These are phyloP conservation scores for Hozukius guyotensis DNA, from an alignment of 2,797 vertebrate species.

Conservation along the genomic window DNA sequence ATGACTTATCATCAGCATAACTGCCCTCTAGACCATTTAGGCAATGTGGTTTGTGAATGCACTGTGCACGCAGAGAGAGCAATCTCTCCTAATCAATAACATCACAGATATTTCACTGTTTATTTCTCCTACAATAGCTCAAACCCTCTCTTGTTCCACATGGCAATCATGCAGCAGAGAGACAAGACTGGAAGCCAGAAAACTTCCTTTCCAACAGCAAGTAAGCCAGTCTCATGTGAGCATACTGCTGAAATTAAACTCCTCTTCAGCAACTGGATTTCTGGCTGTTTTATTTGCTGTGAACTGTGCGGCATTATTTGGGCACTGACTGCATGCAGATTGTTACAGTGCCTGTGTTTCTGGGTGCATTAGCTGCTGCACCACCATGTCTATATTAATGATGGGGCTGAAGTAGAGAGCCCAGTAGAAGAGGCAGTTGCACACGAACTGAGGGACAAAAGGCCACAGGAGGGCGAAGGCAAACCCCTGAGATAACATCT, in stretches of 20 bases:
- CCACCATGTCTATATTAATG: slow-evolving; percentile 93
- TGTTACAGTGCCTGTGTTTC: slow-evolving; percentile 86
- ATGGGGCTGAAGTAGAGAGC: slow-evolving; percentile 93
- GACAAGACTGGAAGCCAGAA: slow-evolving; percentile 24
- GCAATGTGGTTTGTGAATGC: slow-evolving; percentile 55
- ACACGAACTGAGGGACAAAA: slow-evolving; percentile 92
- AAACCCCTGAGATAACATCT: slow-evolving; percentile 89
- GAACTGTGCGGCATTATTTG: neutral
- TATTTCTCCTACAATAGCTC: slow-evolving; percentile 3
- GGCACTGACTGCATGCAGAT: slow-evolving; percentile 15
- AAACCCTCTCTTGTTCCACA: neutral
- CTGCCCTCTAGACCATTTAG: slow-evolving; percentile 27
- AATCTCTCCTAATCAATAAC: neutral
- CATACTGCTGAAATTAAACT: slow-evolving; percentile 36
- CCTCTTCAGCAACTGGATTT: slow-evolving; percentile 19
- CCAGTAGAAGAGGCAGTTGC: slow-evolving; percentile 96
- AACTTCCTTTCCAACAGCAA: slow-evolving; percentile 13
- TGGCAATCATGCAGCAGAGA: slow-evolving; percentile 24
- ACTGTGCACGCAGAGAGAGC: slow-evolving; percentile 15
- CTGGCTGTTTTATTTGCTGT: slow-evolving; percentile 18
- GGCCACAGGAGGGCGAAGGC: slow-evolving; percentile 92
- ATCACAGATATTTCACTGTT: neutral
- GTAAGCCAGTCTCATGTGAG: slow-evolving; percentile 20
- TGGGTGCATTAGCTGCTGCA: slow-evolving; percentile 89
- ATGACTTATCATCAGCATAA: neutral